Percentiles rank a stretch among this genome's conserved stretches.
phyloP scores from a whole-genome alignment of 2,797 vertebrate genomes.

The Myioborus melanocephalus region DNA sequence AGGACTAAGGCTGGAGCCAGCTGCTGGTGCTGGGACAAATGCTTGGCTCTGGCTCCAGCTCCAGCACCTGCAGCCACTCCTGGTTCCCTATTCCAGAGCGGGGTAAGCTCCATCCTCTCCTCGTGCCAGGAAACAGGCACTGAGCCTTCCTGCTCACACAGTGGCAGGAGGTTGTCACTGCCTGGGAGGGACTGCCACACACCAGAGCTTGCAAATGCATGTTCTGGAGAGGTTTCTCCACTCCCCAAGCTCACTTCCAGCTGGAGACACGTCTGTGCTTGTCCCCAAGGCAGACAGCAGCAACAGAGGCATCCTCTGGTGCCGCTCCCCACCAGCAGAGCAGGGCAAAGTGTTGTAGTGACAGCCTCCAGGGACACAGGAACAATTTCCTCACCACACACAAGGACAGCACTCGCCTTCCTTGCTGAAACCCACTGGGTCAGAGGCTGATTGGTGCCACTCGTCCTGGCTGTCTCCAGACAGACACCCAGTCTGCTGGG shows the following conservation, averaged over 20 bases:
- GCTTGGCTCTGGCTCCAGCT: background rate
- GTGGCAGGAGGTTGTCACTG: background rate
- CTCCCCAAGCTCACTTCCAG: background rate
- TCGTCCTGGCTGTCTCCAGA: background rate
- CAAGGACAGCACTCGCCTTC: accelerated
- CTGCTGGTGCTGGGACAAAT: background rate
- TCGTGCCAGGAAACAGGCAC: background rate
- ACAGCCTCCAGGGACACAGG: background rate
- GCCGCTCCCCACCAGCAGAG: background rate
- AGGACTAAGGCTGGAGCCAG: background rate
- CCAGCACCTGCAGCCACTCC: background rate
- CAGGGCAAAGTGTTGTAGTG: background rate
- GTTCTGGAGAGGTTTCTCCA: background rate
- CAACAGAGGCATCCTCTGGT: background rate
- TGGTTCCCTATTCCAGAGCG: background rate
- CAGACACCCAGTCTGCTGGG: background rate
- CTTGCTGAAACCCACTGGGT: background rate
- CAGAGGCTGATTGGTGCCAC: background rate
- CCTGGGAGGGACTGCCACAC: background rate
- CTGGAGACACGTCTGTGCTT: background rate
- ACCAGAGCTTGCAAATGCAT: background rate
- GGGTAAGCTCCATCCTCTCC: background rate
- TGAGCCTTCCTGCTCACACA: accelerated
- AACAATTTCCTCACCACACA: background rate
- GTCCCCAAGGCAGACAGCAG: background rate